A percentile compares a stretch with the other conserved stretches of the same genome.
Evolutionary conservation across 2,113 vertebrate species (phyloP).

Genomic region (Coregonus clupeaformis): DNA sequence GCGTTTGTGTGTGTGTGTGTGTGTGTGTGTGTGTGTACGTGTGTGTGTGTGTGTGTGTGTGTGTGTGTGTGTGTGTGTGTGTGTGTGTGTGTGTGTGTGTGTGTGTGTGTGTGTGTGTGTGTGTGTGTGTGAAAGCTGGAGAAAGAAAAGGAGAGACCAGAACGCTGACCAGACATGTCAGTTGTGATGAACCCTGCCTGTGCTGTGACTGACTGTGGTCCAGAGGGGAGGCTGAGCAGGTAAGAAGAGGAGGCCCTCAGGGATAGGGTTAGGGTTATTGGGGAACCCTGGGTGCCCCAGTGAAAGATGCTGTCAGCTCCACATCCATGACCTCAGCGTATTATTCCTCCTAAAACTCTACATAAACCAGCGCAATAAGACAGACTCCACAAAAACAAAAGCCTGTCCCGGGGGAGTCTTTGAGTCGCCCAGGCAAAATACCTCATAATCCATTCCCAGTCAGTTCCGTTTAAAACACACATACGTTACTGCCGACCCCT

Average conservation of each 20-base stretch:
- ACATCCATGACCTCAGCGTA: conserved; percentile 48
- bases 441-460: conserved; percentile 48
- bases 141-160: neutral
- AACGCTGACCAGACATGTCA: neutral
- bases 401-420: conserved; percentile 7
- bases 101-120: no score
- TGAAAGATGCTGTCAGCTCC: conserved; percentile 64
- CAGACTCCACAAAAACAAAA: conserved; percentile 39
- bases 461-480: conserved; percentile 41
- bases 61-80: no score
- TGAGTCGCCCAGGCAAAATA: conserved; percentile 27
- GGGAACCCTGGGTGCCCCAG: conserved; percentile 23
- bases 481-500: conserved; percentile 29
- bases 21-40: no score
- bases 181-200: neutral
- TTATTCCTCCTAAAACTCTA: conserved; percentile 47
- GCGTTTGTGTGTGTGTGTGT: no score
- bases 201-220: conserved; percentile 16
- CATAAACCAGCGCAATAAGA: conserved; percentile 43
- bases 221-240: conserved; percentile 33
- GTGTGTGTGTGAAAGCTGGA: neutral
- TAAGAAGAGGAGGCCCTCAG: no score
- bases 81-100: no score
- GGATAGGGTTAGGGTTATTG: neutral
- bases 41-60: no score